Percentiles rank a stretch among this genome's conserved stretches.
phyloP scores from a whole-genome alignment of 2,797 vertebrate genomes.

The Leptodactylus fallax region DNA sequence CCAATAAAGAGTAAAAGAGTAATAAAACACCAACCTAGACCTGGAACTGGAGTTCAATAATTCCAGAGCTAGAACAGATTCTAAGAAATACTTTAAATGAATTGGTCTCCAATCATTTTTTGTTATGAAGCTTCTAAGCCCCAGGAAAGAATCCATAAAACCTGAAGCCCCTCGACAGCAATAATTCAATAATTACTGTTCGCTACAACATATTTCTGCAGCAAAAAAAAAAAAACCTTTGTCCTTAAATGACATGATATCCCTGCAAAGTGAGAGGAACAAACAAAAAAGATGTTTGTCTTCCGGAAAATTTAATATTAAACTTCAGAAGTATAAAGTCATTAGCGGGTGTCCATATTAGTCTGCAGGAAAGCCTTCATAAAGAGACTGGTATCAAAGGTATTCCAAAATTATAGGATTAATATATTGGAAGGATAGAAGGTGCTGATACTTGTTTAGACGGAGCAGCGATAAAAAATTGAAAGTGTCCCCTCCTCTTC shows the following conservation, averaged over 20 bases:
- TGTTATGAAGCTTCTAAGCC: slow-evolving; percentile 54
- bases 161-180: slow-evolving; percentile 36
- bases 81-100: slow-evolving; percentile 58
- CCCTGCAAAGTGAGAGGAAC: slow-evolving; percentile 12
- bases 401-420: not conserved
- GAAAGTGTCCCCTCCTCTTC: not conserved
- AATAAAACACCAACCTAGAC: slow-evolving; percentile 43
- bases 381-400: too few relatives aligned
- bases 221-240: slow-evolving; percentile 21
- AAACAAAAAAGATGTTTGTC: not conserved
- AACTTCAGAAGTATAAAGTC: not conserved
- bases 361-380: too few relatives aligned
- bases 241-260: slow-evolving; percentile 57
- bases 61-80: slow-evolving; percentile 21
- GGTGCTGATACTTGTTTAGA: not conserved
- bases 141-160: slow-evolving; percentile 50
- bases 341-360: not conserved
- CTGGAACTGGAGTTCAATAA: slow-evolving; percentile 51
- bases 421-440: not conserved
- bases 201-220: slow-evolving; percentile 29
- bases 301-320: slow-evolving; percentile 21
- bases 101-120: slow-evolving; percentile 54
- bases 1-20: slow-evolving; percentile 45
- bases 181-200: slow-evolving; percentile 60
- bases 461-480: not conserved